Evolutionary conservation across 2,888 invertebrate species (phyloP), one percentile per base, ranked within the genome.

Genomic region (Crioceris asparagi): DNA sequence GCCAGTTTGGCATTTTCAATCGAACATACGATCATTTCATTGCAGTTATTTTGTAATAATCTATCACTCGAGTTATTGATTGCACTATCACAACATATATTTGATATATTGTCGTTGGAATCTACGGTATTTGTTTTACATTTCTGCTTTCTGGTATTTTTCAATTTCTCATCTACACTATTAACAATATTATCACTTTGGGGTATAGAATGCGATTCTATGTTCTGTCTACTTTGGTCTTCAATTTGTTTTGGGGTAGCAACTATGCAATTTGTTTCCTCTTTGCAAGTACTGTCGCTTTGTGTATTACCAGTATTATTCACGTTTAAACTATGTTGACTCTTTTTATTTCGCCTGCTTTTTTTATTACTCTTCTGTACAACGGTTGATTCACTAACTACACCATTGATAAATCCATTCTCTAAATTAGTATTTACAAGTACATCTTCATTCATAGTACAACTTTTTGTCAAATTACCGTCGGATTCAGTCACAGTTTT

Each of bases 91-190:
- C 46, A 51, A 47, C 45, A 43, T 31, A 40, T 40, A 42, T 42
- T 45, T 32, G 49, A 50, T 39, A 54, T 46, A 39, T 52, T 54
- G 34, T 53, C 52, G 43, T 55, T 54, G 31, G 52, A 50, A 45
- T 53, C 52, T 43, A 52, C 33, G 35, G 45, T 47, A 31, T 40
- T 40, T 36, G 42, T 40, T 40, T 49, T 49, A 32, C 45, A 45
- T 37, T 48, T 51, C 41, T 47, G 45, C 40, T 47, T 48, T 41
- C 49, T 50, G 42, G 40, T 39, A 39, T 49, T 46, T 37, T 46
- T 43, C 38, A 39, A 40, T 32, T 47, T 46, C 40, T 45, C 51
- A 43, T 45, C 46, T 50, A 50, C 36, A 43, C 36, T 50, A 48
- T 46, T 48, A 43, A 49, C 44, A 46, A 32, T 38, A 21, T 44